Percentiles rank a stretch among this genome's conserved stretches.
phyloP scores from a whole-genome alignment of 2,797 vertebrate species.

The Myotis daubentonii region DNA sequence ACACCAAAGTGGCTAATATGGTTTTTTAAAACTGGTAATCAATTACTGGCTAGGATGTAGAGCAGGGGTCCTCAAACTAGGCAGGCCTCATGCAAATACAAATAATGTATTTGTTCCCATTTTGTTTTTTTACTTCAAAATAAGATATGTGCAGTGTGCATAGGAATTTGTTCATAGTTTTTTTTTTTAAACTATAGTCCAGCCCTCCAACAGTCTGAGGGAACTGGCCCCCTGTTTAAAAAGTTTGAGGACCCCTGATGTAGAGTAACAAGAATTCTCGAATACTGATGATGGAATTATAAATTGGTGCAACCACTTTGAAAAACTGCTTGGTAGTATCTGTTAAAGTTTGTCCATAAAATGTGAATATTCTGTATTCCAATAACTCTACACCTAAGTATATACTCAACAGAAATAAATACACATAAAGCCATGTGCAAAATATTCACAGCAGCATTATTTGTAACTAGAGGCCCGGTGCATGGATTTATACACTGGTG shows the following conservation, averaged over 20 bases:
- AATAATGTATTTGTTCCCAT: too few species aligned
- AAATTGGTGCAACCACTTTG: neutral
- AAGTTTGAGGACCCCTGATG: too few species aligned
- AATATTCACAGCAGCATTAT: neutral
- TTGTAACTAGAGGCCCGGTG: neutral
- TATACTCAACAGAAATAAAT: neutral
- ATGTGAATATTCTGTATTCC: neutral
- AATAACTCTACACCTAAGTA: neutral
- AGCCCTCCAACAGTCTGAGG: too few species aligned
- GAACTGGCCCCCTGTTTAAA: too few species aligned
- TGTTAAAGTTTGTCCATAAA: slow-evolving; percentile 1
- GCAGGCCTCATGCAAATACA: too few species aligned
- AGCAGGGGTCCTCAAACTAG: neutral
- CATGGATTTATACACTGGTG: too few species aligned
- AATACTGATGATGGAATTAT: neutral
- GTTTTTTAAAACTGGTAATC: neutral
- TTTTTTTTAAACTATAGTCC: too few species aligned
- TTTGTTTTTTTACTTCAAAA: too few species aligned
- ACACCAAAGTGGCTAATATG: neutral
- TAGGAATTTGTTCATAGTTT: too few species aligned
- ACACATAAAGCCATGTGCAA: neutral
- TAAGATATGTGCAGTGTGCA: too few species aligned
- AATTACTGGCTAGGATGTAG: neutral
- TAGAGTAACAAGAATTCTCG: neutral
- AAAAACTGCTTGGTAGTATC: neutral